Base-by-base conservation (phyloP, 2,888 invertebrate genomes). In the Pammene fasciana region DNA sequence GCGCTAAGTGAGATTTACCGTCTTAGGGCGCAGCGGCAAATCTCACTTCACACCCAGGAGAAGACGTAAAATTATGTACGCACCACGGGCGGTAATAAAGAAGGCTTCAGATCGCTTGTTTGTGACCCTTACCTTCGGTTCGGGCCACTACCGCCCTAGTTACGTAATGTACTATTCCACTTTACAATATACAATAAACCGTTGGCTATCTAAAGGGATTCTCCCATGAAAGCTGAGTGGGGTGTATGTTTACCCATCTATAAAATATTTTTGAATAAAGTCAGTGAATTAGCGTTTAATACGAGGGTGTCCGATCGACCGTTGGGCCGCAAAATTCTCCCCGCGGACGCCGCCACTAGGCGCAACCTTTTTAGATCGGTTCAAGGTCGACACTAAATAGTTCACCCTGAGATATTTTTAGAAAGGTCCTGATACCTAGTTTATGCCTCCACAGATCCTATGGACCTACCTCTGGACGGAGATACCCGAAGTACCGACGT, bases 401-500 rank as follows among this genome's bases (percentile, higher is more conserved):
- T 62, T 56, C 46, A 36, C 36, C 55, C 46, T 46, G 14, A 13
- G 11, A 36, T 54, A 18, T 43, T n/a, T 50, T 56, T 52, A 57
- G 36, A 34, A 18, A 45, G 18, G n/a, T 43, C 16, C 48, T 45
- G 26, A 11, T 38, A n/a, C n/a, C n/a, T n/a, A 45, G 41, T 10
- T 41, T 26, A 16, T 55, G 68, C 60, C 60, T 76, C 54, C 48
- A 68, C 83, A 96, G 96, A 94, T 95, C 74, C 95, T 96, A 66
- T 97, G 97, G 96, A 87, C 94, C 0, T 95, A 95, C 79, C 94
- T 95, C 0, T 98, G 97, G 96, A 90, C 93, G 68, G 97, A 97
- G 78, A 90, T 97, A 13, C 94, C 94, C 56, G 94, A 94, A 61
- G 90, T 94, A 43, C 96, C 96, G 7, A 94, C 94, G 65, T 85